Base-by-base conservation (phyloP, 2,888 invertebrate species). In the Thecophora atra region DNA sequence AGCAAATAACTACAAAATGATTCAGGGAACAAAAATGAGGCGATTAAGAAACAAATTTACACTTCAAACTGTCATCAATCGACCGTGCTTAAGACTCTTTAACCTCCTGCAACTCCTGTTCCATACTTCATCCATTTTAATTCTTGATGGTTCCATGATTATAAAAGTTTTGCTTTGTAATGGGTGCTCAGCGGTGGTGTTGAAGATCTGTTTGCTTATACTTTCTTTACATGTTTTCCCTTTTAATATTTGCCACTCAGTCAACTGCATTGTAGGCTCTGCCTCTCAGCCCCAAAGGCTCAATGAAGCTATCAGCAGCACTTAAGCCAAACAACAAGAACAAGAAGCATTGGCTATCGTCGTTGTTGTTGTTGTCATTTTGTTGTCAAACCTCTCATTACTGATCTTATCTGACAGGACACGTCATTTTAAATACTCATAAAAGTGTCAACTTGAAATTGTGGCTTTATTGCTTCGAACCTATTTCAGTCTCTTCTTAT, bases 361-460 rank as follows among this genome's bases (percentile, higher is more conserved):
- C 37, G 37, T 56, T 56, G 17, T 44, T 44, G 26, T 21, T 58
- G 58, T 58, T 68, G 58, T n/a, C n/a, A n/a, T n/a, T n/a, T n/a
- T n/a, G n/a, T n/a, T 56, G 24, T 7, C 7, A 51, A 26, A n/a
- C 8, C 28, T 26, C 42, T 24, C 44, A 13, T 24, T 26, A 28
- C 37, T 68, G 44, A 37, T 68, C 24, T 26, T 68, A 37, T 58
- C 68, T 68, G 68, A 44, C 56, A 68, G 58, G 28, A 30, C 21
- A 28, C 19, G 69, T 69, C 60, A 69, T 51, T 69, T 62, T 47
- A 51, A 69, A 60, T 47, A 44, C 69, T 69, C 51, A 60, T 47
- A 69, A 62, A 69, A 69, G 58, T 60, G 69, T 62, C 69, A 69
- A 51, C 62, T 60, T 60, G 60, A 69, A 68, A 69, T 51, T 26